Conservation (phyloP, 2,113 vertebrate species). For the Thinocorus orbignyianus region DNA sequence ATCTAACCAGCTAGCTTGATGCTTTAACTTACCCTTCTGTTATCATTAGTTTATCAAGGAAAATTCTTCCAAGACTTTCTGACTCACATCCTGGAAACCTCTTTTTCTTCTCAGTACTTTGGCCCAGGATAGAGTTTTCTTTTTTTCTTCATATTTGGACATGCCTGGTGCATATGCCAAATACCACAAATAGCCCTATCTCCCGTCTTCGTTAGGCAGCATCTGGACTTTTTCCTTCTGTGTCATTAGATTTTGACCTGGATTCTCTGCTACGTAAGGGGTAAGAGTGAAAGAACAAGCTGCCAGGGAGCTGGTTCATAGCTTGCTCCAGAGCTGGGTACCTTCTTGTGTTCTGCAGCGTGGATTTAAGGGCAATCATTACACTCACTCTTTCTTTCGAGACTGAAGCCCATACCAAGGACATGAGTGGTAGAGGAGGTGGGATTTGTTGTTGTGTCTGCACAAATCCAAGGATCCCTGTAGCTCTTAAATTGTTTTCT, state of each 20-base stretch:
- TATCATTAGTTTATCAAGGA: neutral
- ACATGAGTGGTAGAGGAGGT: neutral
- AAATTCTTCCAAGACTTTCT: neutral
- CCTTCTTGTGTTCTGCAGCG: neutral
- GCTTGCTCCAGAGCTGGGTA: neutral
- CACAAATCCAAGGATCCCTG: neutral
- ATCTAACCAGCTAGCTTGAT: neutral
- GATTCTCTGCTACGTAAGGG: neutral
- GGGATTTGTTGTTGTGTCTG: neutral
- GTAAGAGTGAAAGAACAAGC: neutral
- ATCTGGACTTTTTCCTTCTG: neutral
- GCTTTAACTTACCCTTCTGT: neutral
- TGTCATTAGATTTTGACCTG: neutral
- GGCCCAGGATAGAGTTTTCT: neutral
- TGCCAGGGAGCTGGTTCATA: neutral
- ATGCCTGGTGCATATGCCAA: neutral
- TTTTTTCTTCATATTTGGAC: neutral
- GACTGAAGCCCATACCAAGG: neutral
- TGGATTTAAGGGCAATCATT: neutral
- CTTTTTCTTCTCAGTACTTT: neutral
- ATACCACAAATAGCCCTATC: neutral
- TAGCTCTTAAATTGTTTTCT: neutral
- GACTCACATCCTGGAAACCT: neutral
- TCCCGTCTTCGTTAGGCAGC: neutral
- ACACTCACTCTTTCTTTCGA: neutral